These are phyloP conservation scores for Centropus bengalensis DNA, from an alignment of 2,113 vertebrate species.

Conservation along the genomic window DNA sequence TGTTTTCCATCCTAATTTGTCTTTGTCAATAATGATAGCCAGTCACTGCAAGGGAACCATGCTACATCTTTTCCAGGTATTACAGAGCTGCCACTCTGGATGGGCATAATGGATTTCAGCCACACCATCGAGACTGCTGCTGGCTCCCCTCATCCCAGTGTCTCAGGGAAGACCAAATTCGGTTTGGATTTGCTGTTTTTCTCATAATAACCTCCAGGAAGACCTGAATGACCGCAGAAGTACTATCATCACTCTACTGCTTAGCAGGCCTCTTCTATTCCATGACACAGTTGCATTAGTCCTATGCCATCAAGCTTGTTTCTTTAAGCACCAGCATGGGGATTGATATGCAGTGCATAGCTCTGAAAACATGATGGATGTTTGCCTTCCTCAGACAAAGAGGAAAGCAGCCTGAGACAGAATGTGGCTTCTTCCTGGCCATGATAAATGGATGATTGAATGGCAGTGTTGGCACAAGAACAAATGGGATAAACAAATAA, in stretches of 20 bases:
- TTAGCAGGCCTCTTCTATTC: neutral
- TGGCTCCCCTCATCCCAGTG: neutral
- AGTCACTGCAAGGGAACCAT: neutral
- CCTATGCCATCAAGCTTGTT: neutral
- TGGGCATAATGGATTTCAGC: neutral
- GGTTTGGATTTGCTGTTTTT: neutral
- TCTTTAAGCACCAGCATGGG: neutral
- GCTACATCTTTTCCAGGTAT: neutral
- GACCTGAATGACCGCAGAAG: neutral
- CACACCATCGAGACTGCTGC: neutral
- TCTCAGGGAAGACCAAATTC: neutral
- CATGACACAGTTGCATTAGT: neutral
- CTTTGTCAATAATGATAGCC: neutral
- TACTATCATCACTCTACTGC: neutral
- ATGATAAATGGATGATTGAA: neutral
- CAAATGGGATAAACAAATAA: neutral
- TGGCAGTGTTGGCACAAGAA: neutral
- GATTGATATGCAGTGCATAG: accelerated
- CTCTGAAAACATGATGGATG: neutral
- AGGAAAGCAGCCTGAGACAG: neutral
- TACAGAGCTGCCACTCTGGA: neutral
- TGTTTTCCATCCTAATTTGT: neutral
- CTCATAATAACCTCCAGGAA: neutral
- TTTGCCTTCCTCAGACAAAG: neutral
- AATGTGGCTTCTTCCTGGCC: neutral